A percentile compares a stretch with the other conserved stretches of the same genome.
Evolutionary conservation across 2,113 vertebrate species (phyloP).

Genomic region (Rhagologus leucostigma): DNA sequence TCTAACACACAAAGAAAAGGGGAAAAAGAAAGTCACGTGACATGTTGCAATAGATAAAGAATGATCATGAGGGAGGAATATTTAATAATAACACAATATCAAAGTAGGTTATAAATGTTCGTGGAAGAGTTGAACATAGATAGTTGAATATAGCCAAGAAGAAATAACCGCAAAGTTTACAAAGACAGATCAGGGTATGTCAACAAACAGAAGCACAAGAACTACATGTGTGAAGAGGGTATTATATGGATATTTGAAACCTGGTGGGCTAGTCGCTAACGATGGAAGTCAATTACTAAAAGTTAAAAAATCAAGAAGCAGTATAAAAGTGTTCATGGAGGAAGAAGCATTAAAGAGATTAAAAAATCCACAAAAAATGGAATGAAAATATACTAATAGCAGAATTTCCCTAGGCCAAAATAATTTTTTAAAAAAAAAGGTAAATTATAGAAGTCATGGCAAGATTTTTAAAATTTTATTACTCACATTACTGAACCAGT

Average conservation of each 20-base stretch:
- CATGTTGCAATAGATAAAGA: not conserved
- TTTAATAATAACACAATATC: not conserved
- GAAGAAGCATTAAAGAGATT: not conserved
- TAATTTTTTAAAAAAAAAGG: not conserved
- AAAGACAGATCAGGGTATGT: not conserved
- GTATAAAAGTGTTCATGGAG: not conserved
- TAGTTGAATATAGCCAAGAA: not conserved
- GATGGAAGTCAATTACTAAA: not conserved
- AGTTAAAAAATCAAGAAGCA: not conserved
- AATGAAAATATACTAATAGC: not conserved
- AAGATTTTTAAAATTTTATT: not conserved
- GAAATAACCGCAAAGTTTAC: not conserved
- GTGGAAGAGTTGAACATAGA: not conserved
- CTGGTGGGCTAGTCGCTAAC: not conserved
- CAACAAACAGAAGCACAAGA: not conserved
- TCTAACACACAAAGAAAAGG: not conserved
- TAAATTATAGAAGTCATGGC: not conserved
- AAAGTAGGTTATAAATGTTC: not conserved
- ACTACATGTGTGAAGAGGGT: fast-evolving
- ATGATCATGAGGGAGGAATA: not conserved
- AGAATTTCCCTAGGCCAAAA: not conserved
- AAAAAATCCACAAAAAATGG: not conserved
- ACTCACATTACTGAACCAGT: not conserved
- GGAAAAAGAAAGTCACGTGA: not conserved
- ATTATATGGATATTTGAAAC: not conserved